Conservation (phyloP, 1,140 invertebrate species). For the Calosoma granatense region DNA sequence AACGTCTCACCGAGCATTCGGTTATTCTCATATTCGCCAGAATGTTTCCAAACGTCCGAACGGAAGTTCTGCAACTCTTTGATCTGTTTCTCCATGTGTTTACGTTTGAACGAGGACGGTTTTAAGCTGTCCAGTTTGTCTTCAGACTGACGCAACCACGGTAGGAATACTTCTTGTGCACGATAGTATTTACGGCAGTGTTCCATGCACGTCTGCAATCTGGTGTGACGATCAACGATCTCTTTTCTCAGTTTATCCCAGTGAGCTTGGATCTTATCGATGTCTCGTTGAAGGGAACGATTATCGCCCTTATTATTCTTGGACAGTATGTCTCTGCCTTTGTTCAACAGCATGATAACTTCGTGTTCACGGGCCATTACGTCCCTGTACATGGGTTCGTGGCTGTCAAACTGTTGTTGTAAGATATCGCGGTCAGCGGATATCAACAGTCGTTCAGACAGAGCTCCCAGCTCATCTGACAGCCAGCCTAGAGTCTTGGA, state of each 20-base stretch:
- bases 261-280: slow-evolving; percentile 77
- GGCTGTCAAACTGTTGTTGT: slow-evolving; percentile 75
- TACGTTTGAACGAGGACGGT: slow-evolving; percentile 70
- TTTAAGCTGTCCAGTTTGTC: slow-evolving; percentile 71
- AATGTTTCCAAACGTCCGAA: slow-evolving; percentile 84
- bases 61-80: slow-evolving; percentile 82
- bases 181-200: slow-evolving; percentile 85
- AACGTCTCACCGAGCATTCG: slow-evolving; percentile 78
- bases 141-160: slow-evolving; percentile 81
- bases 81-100: slow-evolving; percentile 79
- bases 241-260: slow-evolving; percentile 87
- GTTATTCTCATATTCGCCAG: slow-evolving; percentile 85
- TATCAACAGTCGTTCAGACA: slow-evolving; percentile 68
- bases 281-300: slow-evolving; percentile 49
- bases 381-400: slow-evolving; percentile 81
- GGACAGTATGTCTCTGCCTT: slow-evolving; percentile 66
- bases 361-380: slow-evolving; percentile 85
- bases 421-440: slow-evolving; percentile 77
- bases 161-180: slow-evolving; percentile 72
- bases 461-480: slow-evolving; percentile 58
- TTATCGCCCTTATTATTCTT: slow-evolving; percentile 46
- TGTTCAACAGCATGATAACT: slow-evolving; percentile 87
- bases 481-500: slow-evolving; percentile 83
- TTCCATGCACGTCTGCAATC: slow-evolving; percentile 80
- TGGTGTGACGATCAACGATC: slow-evolving; percentile 70